A percentile compares a stretch with the other conserved stretches of the same genome.
Conservation (phyloP, 2,888 invertebrate species). For the Spilosoma lubricipeda region DNA sequence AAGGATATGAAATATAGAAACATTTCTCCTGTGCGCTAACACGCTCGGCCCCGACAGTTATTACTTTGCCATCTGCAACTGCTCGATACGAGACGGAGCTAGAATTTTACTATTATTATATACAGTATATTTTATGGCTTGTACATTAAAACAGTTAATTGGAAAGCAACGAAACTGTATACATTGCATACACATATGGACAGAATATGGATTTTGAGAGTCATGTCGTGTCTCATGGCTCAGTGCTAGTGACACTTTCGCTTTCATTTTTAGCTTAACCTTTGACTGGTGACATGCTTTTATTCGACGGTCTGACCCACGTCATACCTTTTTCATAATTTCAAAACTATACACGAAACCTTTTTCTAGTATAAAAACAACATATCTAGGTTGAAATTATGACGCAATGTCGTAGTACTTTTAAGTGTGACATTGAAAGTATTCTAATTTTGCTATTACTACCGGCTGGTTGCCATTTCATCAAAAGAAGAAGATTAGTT, state of each 20-base stretch:
- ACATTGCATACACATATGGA: neutral
- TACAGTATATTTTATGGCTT: neutral
- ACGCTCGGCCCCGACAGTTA: constrained; percentile 36
- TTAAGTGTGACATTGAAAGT: no score
- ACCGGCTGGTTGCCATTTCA: no score
- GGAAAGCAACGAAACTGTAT: neutral
- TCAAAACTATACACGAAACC: neutral
- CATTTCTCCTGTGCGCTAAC: constrained; percentile 33
- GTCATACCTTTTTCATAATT: neutral
- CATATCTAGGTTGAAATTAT: no score
- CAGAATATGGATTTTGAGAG: neutral
- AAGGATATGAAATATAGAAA: constrained; percentile 38
- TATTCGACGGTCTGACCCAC: neutral
- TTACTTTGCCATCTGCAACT: constrained; percentile 38
- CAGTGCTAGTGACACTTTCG: neutral
- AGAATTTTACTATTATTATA: constrained; percentile 7
- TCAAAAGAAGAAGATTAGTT: no score
- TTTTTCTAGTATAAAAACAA: no score
- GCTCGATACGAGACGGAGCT: constrained; percentile 25
- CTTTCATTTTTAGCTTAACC: neutral
- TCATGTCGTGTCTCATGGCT: neutral
- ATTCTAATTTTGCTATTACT: no score
- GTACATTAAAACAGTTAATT: neutral
- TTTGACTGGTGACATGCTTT: neutral
- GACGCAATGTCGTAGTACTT: neutral